Evolutionary conservation across 1,140 invertebrate species (phyloP), one percentile per base, ranked within the genome.

Genomic region (Caenorhabditis briggsae): DNA sequence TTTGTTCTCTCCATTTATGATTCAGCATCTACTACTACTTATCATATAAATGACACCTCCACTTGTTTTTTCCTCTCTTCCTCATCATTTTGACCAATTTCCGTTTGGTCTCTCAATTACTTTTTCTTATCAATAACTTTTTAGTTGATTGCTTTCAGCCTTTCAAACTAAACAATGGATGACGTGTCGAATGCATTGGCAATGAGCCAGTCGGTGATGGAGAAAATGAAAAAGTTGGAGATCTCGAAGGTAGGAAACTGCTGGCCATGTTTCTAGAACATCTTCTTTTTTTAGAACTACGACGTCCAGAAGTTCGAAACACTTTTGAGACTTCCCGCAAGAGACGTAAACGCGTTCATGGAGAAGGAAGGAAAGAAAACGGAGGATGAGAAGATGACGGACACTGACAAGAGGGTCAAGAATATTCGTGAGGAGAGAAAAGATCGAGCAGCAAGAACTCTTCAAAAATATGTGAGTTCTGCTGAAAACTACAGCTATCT

Each of bases 131-230:
- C 59, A 25, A 20, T 18, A 33, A 23, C 59, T 61, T 61, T 5
- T 33, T 61, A 25, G n/a, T 58, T 61, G 25, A 61, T 25, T 61
- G 59, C 43, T 70, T 70, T 70, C 64, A 70, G 64, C 16, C 12
- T 25, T 14, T 46, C 8, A 23, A 78, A 78, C 11, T 14, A 33
- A 78, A 78, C 16, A 78, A 78, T 78, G 70, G 20, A 78, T 78
- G 70, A 78, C 18, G 70, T 78, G 70, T n/a, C 70, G n/a, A 78
- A 78, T 25, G 70, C 70, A 46, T 78, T 78, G 70, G 70, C 70
- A 50, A 50, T 78, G 46, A 78, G 70, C 46, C 70, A 78, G 41
- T 23, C 43, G 11, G 23, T 78, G 43, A 78, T 78, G 70, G 70
- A 78, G 20, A 78, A 78, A 78, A 78, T 78, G 70, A 46, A 78